These are phyloP conservation scores for Gymnoscopelus microlampas DNA, from an alignment of 2,797 vertebrate species.

Conservation along the genomic window DNA sequence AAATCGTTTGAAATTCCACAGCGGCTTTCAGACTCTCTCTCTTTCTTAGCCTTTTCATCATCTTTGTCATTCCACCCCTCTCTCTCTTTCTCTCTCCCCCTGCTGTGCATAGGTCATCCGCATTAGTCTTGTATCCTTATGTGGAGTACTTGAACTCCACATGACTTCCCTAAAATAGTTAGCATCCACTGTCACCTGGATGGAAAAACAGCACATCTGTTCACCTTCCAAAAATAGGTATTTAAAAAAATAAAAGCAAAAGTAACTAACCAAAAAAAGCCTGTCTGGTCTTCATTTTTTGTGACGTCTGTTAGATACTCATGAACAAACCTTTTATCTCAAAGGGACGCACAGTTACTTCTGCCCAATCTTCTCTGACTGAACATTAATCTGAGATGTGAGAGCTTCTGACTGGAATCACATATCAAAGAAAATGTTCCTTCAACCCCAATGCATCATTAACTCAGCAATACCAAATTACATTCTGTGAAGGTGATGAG, in stretches of 20 bases:
- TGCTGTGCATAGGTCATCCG: constrained; percentile 50
- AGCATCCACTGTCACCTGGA: constrained; percentile 7
- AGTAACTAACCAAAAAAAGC: too few species aligned
- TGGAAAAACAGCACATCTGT: constrained; percentile 21
- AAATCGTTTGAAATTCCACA: constrained; percentile 72
- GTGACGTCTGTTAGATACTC: too few species aligned
- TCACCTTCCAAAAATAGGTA: constrained; percentile 5
- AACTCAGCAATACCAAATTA: constrained; percentile 42
- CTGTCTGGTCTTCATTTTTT: too few species aligned
- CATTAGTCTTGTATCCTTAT: constrained; percentile 12
- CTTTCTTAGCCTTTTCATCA: constrained; percentile 68
- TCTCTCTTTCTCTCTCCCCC: constrained; percentile 62
- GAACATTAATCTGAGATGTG: constrained; percentile 40
- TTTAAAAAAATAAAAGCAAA: too few species aligned
- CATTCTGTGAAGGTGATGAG: constrained; percentile 58
- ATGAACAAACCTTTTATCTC: too few species aligned
- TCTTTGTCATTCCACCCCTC: constrained; percentile 75
- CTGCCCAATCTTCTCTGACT: constrained; percentile 25
- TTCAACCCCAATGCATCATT: constrained; percentile 47
- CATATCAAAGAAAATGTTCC: constrained; percentile 47
- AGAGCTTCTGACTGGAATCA: constrained; percentile 48
- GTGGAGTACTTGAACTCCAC: constrained; percentile 37
- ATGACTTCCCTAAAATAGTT: constrained; percentile 32
- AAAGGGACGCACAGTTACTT: constrained; percentile 26
- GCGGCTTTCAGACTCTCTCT: constrained; percentile 44